A percentile compares a stretch with the other conserved stretches of the same genome.
These are phyloP conservation scores for Phortica okadai DNA, from an alignment of 2,888 invertebrate species.

Conservation along the genomic window DNA sequence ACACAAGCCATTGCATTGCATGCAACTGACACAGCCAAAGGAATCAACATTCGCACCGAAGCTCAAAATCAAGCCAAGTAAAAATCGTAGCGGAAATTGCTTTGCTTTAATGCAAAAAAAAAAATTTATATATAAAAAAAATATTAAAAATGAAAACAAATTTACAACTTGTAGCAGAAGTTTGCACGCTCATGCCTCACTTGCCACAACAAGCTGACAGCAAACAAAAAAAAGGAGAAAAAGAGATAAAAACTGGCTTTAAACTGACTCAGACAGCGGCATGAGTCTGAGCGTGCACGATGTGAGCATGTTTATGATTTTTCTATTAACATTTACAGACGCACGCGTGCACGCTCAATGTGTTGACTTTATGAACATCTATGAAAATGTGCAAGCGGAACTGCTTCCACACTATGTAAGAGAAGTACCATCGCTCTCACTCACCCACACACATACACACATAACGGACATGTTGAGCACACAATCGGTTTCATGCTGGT, in stretches of 20 bases:
- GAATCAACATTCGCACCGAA: constrained; percentile 11
- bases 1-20: constrained; percentile 25
- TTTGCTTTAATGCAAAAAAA: constrained; percentile 63
- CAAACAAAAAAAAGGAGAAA: constrained; percentile 42
- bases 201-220: constrained; percentile 45
- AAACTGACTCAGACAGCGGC: constrained; percentile 40
- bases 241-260: constrained; percentile 39
- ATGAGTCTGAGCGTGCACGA: background rate
- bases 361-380: constrained; percentile 18
- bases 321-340: constrained; percentile 14
- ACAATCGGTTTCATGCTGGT: constrained; percentile 23
- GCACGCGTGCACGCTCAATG: background rate
- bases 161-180: background rate
- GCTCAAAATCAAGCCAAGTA: constrained; percentile 9
- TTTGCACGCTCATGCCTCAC: constrained; percentile 27
- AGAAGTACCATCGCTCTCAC: background rate
- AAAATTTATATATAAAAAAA: constrained; percentile 63
- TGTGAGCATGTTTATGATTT: constrained; percentile 1
- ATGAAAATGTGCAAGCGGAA: constrained; percentile 28
- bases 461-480: constrained; percentile 1
- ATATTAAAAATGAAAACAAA: constrained; percentile 44
- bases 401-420: background rate
- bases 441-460: background rate
- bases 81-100: constrained; percentile 71
- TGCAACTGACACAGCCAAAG: constrained; percentile 9